phyloP scores from a whole-genome alignment of 2,113 vertebrate species.

The Poeciliopsis turrubarensis region DNA sequence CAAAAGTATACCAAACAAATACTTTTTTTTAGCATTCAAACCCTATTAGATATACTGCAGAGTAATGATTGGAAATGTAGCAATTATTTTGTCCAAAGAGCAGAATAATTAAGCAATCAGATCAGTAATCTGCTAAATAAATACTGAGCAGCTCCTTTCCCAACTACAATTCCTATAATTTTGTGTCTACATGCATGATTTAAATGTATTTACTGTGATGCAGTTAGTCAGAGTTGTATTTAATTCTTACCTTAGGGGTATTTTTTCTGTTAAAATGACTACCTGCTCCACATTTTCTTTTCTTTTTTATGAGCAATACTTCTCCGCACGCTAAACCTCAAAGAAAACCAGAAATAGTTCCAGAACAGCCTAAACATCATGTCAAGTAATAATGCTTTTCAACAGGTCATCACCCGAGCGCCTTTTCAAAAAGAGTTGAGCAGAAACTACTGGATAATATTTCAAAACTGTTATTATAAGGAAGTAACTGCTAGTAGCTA shows the following conservation, averaged over 20 bases:
- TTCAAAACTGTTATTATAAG: conserved; percentile 71
- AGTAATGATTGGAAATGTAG: too few species aligned
- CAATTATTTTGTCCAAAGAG: too few species aligned
- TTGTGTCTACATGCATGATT: too few species aligned
- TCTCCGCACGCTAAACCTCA: not conserved
- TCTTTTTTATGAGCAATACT: not conserved
- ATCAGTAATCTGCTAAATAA: too few species aligned
- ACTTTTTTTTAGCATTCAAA: too few species aligned
- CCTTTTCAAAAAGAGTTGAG: conserved; percentile 45
- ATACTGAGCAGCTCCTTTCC: too few species aligned
- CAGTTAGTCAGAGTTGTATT: not conserved
- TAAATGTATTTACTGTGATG: too few species aligned
- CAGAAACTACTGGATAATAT: conserved; percentile 60
- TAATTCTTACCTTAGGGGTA: not conserved
- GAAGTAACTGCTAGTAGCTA: conserved; percentile 52
- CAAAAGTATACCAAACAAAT: too few species aligned
- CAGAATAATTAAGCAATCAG: too few species aligned
- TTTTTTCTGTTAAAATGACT: not conserved
- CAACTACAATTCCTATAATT: too few species aligned
- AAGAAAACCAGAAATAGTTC: not conserved
- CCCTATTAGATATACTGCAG: too few species aligned
- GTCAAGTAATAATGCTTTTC: conserved; percentile 32
- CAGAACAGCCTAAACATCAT: not conserved
- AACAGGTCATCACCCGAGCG: conserved; percentile 62
- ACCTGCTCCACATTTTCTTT: not conserved